Evolutionary conservation across 92 coral and sea anemone species (phyloP), one percentile per base, ranked within the genome.

Genomic region (Palythoa grandiflora): DNA sequence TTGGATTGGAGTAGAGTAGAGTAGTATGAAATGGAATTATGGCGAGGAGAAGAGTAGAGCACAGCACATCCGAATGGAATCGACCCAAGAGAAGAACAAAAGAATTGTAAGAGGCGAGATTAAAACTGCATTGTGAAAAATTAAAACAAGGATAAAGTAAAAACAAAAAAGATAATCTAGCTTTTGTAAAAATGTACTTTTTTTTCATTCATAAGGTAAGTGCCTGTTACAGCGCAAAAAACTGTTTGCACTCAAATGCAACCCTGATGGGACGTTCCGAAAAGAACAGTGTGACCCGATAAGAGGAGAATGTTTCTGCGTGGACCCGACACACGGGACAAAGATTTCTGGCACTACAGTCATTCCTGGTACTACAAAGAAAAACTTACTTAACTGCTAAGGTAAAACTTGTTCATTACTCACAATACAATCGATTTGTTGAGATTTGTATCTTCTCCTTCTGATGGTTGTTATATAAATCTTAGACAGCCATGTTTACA

Each of bases 211-310:
- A 20, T 13, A 19, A 81, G 86, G 86, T 66, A 68, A 65, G 61
- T 81, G 76, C n/a, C 61, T 60, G 36, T 21, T 68, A 55, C 10
- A 8, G 35, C 53, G 72, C n/a, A 4, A 5, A 66, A 68, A 0
- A 15, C 63, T n/a, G 20, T 68, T 81, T 5, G 63, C 76, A 13
- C 44, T 53, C 5, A 81, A 65, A 51, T 81, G 86, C 55, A 81
- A 81, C 63, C 59, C 39, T 36, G 86, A 81, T 81, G 86, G 86
- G 7, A 66, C 86, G 48, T 81, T 81, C 75, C 1, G n/a, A 48
- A 48, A 5, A 37, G 44, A 39, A 9, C 86, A 81, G 40, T 81
- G 86, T 36, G 75, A 81, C 2, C 73, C 55, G 0, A 1, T 12
- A 17, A 5, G 8, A 1, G 60, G 86, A 53, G 7, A 2, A 8